Conservation (phyloP, 2,113 vertebrate species). For the Myrmecobius fasciatus region DNA sequence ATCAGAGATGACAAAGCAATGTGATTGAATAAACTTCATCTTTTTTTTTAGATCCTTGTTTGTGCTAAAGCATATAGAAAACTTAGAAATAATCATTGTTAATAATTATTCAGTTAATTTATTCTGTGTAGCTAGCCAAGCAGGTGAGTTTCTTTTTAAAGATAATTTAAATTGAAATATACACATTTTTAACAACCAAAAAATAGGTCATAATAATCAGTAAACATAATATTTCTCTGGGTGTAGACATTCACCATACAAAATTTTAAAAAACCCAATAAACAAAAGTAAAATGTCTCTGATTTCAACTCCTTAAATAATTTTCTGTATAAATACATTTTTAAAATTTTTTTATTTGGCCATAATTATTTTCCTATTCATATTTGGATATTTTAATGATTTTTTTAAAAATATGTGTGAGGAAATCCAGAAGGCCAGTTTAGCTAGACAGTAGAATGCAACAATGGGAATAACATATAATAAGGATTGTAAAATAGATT, state of each 20-base stretch:
- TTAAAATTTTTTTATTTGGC: not conserved
- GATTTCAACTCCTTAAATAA: not conserved
- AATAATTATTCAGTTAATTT: not conserved
- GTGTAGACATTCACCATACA: not conserved
- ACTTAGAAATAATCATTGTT: not conserved
- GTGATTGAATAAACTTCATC: not conserved
- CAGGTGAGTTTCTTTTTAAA: not conserved
- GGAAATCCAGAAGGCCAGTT: not conserved
- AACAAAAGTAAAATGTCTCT: not conserved
- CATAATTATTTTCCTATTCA: not conserved
- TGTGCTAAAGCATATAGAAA: not conserved
- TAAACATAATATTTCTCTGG: not conserved
- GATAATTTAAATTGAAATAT: not conserved
- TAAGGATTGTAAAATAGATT: not conserved
- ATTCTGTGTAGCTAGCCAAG: not conserved
- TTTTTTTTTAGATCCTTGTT: not conserved
- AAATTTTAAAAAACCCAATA: too few relatives aligned
- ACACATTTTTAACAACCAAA: not conserved
- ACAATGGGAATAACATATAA: not conserved
- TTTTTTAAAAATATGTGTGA: not conserved
- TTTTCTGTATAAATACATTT: not conserved
- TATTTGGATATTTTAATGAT: not conserved
- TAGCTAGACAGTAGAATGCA: not conserved
- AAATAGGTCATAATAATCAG: not conserved
- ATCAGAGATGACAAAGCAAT: not conserved